These are phyloP conservation scores for Mongoloraphidia duomilia DNA, from an alignment of 2,888 invertebrate genomes.

Conservation along the genomic window DNA sequence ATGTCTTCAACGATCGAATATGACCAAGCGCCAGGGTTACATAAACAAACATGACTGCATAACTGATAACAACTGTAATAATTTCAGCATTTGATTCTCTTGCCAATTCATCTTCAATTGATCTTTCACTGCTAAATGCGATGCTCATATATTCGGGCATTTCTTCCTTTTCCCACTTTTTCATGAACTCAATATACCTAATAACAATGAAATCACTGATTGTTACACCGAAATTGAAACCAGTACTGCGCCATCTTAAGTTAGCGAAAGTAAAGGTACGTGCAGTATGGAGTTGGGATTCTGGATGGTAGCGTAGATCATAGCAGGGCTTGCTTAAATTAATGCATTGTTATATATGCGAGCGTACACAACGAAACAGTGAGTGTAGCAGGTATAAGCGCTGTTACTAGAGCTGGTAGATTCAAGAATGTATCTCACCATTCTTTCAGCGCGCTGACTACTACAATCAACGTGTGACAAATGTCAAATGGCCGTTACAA, in stretches of 20 bases:
- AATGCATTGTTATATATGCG: too few relatives aligned
- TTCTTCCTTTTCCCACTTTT: constrained; percentile 35
- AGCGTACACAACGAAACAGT: too few relatives aligned
- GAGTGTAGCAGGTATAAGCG: too few relatives aligned
- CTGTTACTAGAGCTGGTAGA: too few relatives aligned
- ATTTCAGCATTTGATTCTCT: constrained; percentile 78
- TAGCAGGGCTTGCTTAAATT: too few relatives aligned
- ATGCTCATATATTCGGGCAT: constrained; percentile 49
- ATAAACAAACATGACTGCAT: constrained; percentile 85
- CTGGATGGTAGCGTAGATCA: too few relatives aligned
- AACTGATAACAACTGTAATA: constrained; percentile 73
- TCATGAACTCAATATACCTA: constrained; percentile 51
- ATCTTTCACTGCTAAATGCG: constrained; percentile 66
- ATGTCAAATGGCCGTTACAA: too few relatives aligned
- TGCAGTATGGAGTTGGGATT: too few relatives aligned
- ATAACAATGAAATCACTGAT: constrained; percentile 9
- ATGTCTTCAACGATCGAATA: constrained; percentile 40
- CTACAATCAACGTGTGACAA: too few relatives aligned
- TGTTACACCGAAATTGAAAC: not conserved
- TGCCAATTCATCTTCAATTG: constrained; percentile 81
- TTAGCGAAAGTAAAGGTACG: too few relatives aligned
- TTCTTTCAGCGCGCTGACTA: too few relatives aligned
- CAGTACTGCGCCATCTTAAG: not conserved
- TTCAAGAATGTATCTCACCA: too few relatives aligned
- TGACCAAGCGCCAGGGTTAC: constrained; percentile 77